Evolutionary conservation across 1,140 invertebrate species (phyloP).

Genomic region (Anastrepha obliqua): DNA sequence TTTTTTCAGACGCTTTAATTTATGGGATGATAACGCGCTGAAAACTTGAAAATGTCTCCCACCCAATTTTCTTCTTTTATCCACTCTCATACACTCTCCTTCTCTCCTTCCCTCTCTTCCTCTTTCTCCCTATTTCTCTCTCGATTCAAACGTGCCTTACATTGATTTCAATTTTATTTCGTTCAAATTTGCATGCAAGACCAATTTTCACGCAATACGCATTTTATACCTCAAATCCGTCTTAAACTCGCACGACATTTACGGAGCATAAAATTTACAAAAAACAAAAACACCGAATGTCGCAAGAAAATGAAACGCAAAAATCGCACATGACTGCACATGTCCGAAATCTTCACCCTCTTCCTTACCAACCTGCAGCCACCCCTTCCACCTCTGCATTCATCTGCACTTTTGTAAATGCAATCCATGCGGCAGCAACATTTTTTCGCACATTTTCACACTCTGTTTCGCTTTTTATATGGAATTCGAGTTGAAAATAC

Average conservation of each 20-base stretch:
- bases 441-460: neutral
- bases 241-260: neutral
- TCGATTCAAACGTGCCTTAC: neutral
- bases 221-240: neutral
- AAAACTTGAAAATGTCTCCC: too few relatives aligned
- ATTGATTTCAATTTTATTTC: constrained; percentile 10
- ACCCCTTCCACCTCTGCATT: neutral
- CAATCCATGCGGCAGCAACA: neutral
- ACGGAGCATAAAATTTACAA: neutral
- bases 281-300: neutral
- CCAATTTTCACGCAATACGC: neutral
- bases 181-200: neutral
- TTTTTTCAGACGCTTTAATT: too few relatives aligned
- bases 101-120: too few relatives aligned
- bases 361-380: neutral
- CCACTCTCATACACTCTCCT: too few relatives aligned
- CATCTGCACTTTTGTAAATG: neutral
- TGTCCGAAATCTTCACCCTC: constrained; percentile 31
- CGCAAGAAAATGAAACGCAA: neutral
- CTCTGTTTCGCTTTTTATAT: too few relatives aligned
- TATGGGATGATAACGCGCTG: too few relatives aligned
- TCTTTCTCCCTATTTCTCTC: neutral
- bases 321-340: constrained; percentile 2
- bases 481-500: neutral
- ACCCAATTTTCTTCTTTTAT: too few relatives aligned